phyloP scores from a whole-genome alignment of 1,140 invertebrate genomes.

The Conus ventricosus region DNA sequence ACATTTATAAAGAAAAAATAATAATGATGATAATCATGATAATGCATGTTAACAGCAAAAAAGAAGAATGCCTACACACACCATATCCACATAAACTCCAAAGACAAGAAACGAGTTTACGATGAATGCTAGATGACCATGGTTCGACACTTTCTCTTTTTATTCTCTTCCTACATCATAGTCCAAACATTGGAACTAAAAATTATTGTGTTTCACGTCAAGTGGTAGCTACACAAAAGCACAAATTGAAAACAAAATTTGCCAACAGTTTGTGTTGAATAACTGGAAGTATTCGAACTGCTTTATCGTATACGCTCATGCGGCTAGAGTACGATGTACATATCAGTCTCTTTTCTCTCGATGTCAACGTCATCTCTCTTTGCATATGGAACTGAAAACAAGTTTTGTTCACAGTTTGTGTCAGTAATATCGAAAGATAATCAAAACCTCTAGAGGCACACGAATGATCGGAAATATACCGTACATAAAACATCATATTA shows the following conservation, averaged over 20 bases:
- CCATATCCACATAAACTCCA: too few species aligned
- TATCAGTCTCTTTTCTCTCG: not conserved
- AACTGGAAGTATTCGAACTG: too few species aligned
- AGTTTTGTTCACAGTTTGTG: too few species aligned
- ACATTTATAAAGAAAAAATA: not conserved
- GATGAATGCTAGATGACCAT: not conserved
- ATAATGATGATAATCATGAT: too few species aligned
- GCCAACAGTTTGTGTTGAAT: not conserved
- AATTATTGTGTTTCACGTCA: not conserved
- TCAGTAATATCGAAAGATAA: too few species aligned
- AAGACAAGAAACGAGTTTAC: too few species aligned
- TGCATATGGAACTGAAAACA: too few species aligned
- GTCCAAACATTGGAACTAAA: not conserved
- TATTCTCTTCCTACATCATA: not conserved
- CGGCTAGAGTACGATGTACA: not conserved
- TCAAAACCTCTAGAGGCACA: too few species aligned
- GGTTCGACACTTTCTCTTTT: not conserved
- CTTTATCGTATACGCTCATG: too few species aligned
- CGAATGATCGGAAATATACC: too few species aligned
- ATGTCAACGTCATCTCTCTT: not conserved
- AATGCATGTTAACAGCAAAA: not conserved
- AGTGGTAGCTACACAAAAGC: not conserved
- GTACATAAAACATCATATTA: too few species aligned
- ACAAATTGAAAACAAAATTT: not conserved
- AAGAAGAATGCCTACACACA: not conserved